A percentile compares a stretch with the other conserved stretches of the same genome.
Evolutionary conservation across 1,140 invertebrate genomes (phyloP).

Genomic region (Argopecten irradians): DNA sequence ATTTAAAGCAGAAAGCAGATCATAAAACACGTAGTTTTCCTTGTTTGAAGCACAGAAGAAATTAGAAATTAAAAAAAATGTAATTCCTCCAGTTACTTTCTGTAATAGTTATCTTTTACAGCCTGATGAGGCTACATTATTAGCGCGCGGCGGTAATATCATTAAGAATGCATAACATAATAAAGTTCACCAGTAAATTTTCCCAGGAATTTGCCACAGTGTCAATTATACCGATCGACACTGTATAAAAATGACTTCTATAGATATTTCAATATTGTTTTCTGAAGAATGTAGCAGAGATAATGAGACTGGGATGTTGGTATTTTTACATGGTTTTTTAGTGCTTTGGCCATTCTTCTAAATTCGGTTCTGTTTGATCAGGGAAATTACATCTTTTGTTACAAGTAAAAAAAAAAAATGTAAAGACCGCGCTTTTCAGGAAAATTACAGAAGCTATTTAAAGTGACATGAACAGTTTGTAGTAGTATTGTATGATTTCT

Average conservation of each 20-base stretch:
- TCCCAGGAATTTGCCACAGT: background rate
- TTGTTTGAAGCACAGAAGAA: no score
- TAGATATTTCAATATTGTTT: background rate
- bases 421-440: background rate
- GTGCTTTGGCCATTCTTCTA: background rate
- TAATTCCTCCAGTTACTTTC: no score
- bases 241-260: background rate
- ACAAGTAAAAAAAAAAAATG: background rate
- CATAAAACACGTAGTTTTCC: no score
- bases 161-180: background rate
- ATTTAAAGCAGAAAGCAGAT: no score
- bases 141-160: no score
- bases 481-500: background rate
- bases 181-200: background rate
- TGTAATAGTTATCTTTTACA: no score
- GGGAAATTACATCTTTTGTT: background rate
- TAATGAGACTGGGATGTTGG: background rate
- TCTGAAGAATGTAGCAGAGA: background rate
- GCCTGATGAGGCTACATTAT: no score
- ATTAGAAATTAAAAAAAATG: no score
- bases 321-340: background rate
- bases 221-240: background rate
- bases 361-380: background rate
- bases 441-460: background rate
- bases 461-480: background rate